These are phyloP conservation scores for Hippoglossus hippoglossus DNA, from an alignment of 2,797 vertebrate genomes.

Conservation along the genomic window DNA sequence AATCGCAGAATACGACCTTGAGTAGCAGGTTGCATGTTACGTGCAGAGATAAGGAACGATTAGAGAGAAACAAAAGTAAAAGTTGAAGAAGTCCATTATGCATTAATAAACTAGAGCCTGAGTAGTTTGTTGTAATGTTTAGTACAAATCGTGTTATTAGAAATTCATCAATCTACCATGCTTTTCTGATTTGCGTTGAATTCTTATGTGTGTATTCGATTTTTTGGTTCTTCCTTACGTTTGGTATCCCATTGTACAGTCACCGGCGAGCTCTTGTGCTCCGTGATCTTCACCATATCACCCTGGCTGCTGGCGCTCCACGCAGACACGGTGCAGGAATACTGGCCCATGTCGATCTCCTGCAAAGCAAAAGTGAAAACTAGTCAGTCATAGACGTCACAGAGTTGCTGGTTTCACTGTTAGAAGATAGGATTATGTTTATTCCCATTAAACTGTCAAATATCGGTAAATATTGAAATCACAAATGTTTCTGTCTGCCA, in stretches of 20 bases:
- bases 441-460: too few species aligned
- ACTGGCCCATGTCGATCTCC: slow-evolving; percentile 82
- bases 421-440: too few species aligned
- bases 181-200: too few species aligned
- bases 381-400: background rate
- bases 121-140: too few species aligned
- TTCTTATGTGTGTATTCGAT: background rate
- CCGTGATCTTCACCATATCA: slow-evolving; percentile 51
- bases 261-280: slow-evolving; percentile 64
- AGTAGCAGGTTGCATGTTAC: background rate
- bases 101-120: too few species aligned
- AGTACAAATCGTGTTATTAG: too few species aligned
- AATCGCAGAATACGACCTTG: slow-evolving; percentile 2
- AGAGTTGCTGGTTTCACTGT: too few species aligned
- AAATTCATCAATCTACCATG: too few species aligned
- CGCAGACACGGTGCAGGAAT: slow-evolving; percentile 72
- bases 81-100: background rate
- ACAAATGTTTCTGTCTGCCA: background rate
- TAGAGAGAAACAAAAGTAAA: background rate
- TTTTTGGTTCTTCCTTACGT: slow-evolving; percentile 61
- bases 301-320: slow-evolving; percentile 71
- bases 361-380: background rate
- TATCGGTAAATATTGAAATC: too few species aligned
- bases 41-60: background rate
- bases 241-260: slow-evolving; percentile 75